These are phyloP conservation scores for Alethe castanea DNA, from an alignment of 2,113 vertebrate genomes.

Conservation along the genomic window DNA sequence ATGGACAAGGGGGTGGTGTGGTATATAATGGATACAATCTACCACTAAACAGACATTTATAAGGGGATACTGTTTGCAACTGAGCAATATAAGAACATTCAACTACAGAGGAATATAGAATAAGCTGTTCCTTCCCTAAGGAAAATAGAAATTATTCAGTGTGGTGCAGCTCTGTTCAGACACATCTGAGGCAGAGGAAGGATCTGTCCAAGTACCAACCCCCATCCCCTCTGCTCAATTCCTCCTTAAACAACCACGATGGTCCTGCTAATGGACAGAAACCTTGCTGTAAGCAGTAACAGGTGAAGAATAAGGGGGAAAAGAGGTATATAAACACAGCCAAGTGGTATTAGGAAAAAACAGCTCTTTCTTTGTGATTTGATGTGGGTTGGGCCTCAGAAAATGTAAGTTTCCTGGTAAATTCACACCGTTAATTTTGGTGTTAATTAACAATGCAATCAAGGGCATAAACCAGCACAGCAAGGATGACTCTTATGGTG, in stretches of 20 bases:
- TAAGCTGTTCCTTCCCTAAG: background rate
- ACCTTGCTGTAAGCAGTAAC: background rate
- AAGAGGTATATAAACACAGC: background rate
- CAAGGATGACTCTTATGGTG: background rate
- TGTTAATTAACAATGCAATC: background rate
- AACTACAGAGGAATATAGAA: background rate
- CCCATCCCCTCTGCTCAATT: background rate
- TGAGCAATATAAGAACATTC: background rate
- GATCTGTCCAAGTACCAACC: background rate
- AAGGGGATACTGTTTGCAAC: background rate
- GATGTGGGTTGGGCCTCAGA: background rate
- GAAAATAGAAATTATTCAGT: background rate
- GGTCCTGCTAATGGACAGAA: background rate
- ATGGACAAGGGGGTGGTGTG: background rate
- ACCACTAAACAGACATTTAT: background rate
- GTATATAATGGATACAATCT: background rate
- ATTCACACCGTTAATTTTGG: background rate
- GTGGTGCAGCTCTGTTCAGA: background rate
- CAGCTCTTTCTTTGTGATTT: background rate
- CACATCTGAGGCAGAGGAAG: background rate
- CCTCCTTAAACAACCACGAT: background rate
- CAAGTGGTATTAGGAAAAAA: background rate
- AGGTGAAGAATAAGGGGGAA: background rate
- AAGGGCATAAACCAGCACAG: background rate
- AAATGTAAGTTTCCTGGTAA: background rate